Conservation (phyloP, 2,797 vertebrate species). For the Schizopygopsis pylzovi region DNA sequence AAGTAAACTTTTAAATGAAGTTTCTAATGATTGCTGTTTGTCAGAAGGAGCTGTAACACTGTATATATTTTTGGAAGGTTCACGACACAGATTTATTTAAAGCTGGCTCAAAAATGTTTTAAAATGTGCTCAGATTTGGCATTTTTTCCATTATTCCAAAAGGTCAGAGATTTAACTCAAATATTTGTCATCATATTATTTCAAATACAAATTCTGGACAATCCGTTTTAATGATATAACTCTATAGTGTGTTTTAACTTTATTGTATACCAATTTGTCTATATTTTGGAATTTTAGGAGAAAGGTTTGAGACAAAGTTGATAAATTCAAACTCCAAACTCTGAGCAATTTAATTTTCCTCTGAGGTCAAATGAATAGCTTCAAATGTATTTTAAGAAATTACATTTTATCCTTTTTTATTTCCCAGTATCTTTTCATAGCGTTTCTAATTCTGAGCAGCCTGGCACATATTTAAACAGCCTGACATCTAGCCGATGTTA, state of each 20-base stretch:
- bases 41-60: conserved; percentile 35
- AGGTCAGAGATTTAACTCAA: neutral
- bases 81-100: conserved; percentile 48
- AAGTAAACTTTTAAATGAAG: conserved; percentile 45
- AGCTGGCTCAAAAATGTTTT: neutral
- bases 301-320: neutral
- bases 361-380: neutral
- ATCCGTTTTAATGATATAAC: neutral
- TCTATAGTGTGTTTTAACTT: neutral
- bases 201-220: neutral
- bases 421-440: conserved; percentile 2
- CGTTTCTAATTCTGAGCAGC: conserved; percentile 9
- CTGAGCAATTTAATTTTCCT: neutral
- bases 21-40: conserved; percentile 63
- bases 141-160: neutral
- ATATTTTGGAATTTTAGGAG: neutral
- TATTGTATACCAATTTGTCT: neutral
- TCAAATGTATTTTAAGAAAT: conserved; percentile 1
- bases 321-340: neutral
- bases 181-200: neutral
- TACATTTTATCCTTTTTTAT: conserved; percentile 12
- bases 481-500: conserved; percentile 25
- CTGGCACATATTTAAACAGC: conserved; percentile 29
- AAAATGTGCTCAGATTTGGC: neutral
- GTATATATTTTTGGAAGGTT: conserved; percentile 57